A percentile compares a stretch with the other conserved stretches of the same genome.
phyloP scores from a whole-genome alignment of 2,113 vertebrate species.

The Platysternon megacephalum region DNA sequence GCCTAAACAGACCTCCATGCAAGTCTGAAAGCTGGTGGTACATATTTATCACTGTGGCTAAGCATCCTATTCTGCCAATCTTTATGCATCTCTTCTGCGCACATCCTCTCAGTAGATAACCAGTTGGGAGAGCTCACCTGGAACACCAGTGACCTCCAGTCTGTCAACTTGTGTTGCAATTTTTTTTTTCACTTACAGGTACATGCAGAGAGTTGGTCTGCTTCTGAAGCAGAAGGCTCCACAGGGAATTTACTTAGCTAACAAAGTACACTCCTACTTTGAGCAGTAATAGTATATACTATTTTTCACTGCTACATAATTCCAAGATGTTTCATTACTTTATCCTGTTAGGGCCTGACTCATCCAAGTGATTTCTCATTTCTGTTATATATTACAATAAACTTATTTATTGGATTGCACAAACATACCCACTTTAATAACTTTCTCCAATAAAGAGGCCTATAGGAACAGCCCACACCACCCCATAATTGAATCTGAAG shows the following conservation, averaged over 20 bases:
- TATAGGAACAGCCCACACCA: slow-evolving; percentile 28
- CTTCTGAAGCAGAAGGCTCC: background rate
- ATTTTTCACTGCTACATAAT: background rate
- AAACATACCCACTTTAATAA: background rate
- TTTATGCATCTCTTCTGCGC: background rate
- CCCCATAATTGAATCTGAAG: slow-evolving; percentile 59
- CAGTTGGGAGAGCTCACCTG: background rate
- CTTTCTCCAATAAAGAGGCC: slow-evolving; percentile 43
- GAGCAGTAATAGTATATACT: background rate
- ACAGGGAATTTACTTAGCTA: background rate
- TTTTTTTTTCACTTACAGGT: background rate
- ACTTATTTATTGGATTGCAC: background rate
- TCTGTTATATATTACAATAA: background rate
- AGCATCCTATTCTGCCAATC: background rate
- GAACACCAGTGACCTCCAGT: too few species aligned
- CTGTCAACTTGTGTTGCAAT: background rate
- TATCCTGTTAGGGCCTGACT: background rate
- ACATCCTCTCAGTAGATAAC: background rate
- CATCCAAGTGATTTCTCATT: slow-evolving; percentile 6
- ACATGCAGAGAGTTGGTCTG: background rate
- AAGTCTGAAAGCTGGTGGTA: background rate
- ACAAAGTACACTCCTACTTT: background rate
- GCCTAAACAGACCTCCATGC: background rate
- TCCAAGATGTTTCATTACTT: background rate
- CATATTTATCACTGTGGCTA: background rate